A percentile compares a stretch with the other conserved stretches of the same genome.
Evolutionary conservation across 2,888 invertebrate genomes (phyloP).

Genomic region (Thalpophila matura): DNA sequence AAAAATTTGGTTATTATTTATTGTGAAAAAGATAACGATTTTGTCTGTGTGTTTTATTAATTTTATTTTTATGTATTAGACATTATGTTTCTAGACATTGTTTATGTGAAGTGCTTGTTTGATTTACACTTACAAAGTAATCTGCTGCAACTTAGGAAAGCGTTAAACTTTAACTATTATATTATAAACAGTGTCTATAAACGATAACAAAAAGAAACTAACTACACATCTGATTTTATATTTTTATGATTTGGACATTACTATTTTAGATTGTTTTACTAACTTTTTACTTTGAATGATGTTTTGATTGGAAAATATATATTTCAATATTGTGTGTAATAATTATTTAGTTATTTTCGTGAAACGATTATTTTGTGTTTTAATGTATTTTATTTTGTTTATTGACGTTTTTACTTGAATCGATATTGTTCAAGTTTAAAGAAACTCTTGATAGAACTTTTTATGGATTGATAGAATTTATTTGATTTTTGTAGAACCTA

Average conservation of each 20-base stretch:
- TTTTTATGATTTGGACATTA: conserved; percentile 56
- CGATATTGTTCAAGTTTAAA: conserved; percentile 13
- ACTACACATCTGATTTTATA: conserved; percentile 16
- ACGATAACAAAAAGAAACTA: conserved; percentile 16
- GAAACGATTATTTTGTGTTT: conserved; percentile 80
- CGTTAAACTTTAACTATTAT: neutral
- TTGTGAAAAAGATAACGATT: conserved; percentile 61
- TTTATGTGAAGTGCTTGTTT: conserved; percentile 15
- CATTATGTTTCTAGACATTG: conserved; percentile 41
- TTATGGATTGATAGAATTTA: conserved; percentile 32
- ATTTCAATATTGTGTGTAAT: conserved; percentile 39
- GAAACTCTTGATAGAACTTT: conserved; percentile 12
- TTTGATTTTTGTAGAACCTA: conserved; percentile 36
- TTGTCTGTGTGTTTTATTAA: conserved; percentile 72
- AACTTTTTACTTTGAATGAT: conserved; percentile 50
- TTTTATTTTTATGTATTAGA: conserved; percentile 49
- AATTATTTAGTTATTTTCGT: conserved; percentile 81
- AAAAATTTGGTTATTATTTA: conserved; percentile 71
- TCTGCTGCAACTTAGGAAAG: neutral
- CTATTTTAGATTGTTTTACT: conserved; percentile 55
- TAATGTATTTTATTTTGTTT: conserved; percentile 51
- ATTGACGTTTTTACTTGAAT: conserved; percentile 28
- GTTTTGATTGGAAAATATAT: conserved; percentile 38
- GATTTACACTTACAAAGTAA: neutral
- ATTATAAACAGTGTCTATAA: conserved; percentile 45